Evolutionary conservation across 2,113 vertebrate species (phyloP).

Genomic region (Echinops telfairi): DNA sequence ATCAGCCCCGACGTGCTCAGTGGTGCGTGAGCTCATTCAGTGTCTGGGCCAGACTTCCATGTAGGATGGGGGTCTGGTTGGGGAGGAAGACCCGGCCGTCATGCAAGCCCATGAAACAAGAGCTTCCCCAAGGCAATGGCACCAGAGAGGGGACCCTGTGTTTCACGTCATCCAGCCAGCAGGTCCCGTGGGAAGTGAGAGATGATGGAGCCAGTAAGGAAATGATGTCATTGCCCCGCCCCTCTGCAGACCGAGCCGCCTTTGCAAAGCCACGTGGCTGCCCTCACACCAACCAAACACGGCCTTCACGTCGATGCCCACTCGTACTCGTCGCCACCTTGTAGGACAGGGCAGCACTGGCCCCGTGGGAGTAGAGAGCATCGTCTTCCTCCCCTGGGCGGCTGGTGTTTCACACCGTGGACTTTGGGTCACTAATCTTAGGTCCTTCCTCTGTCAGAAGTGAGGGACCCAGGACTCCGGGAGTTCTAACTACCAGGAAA

Average conservation of each 20-base stretch:
- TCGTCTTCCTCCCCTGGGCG: too few relatives aligned
- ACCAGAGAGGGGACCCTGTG: neutral
- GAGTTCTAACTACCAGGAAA: neutral
- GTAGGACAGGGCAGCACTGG: too few relatives aligned
- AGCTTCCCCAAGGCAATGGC: neutral
- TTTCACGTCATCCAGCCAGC: neutral
- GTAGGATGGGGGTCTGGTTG: neutral
- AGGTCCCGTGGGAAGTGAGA: neutral
- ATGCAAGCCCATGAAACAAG: neutral
- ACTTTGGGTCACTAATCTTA: neutral
- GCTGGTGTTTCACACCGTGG: too few relatives aligned
- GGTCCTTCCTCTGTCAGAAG: neutral
- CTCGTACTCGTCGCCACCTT: too few relatives aligned
- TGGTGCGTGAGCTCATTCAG: slow-evolving; percentile 85
- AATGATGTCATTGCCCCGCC: neutral
- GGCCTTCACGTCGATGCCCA: too few relatives aligned
- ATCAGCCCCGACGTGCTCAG: slow-evolving; percentile 99
- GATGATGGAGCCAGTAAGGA: neutral
- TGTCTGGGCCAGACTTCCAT: neutral
- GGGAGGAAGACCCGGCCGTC: neutral
- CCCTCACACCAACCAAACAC: too few relatives aligned
- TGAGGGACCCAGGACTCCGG: neutral
- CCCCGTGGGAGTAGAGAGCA: too few relatives aligned
- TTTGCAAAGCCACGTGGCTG: neutral
- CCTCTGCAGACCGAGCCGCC: neutral